Conservation (phyloP, 2,888 invertebrate species). For the Paralinhomoeus sp. region DNA sequence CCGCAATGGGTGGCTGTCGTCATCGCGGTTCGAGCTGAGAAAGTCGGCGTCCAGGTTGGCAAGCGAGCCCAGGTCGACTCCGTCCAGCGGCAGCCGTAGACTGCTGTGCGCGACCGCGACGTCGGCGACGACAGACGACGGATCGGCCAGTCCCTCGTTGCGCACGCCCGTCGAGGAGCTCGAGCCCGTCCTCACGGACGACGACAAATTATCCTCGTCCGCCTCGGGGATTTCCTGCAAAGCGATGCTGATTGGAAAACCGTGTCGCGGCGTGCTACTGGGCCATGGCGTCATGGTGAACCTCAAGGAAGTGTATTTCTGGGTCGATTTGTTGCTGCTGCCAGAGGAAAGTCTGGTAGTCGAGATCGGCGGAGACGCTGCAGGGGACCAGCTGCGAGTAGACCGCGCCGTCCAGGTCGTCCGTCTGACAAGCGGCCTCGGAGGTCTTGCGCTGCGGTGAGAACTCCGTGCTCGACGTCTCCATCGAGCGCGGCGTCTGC, state of each 20-base stretch:
- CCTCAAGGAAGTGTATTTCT: conserved; percentile 2
- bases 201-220: conserved; percentile 2
- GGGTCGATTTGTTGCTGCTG: neutral
- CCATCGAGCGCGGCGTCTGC: neutral
- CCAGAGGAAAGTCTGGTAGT: neutral
- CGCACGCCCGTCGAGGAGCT: too few species aligned
- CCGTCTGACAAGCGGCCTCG: neutral
- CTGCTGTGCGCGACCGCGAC: too few species aligned
- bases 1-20: conserved; percentile 52
- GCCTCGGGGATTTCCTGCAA: conserved; percentile 4
- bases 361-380: neutral
- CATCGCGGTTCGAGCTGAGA: conserved; percentile 24
- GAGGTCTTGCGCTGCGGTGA: neutral
- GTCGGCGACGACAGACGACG: too few species aligned
- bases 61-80: neutral
- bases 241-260: too few species aligned
- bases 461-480: neutral
- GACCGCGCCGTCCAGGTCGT: too few species aligned
- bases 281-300: too few species aligned
- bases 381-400: too few species aligned
- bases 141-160: too few species aligned
- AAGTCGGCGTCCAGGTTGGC: conserved; percentile 5
- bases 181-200: neutral
- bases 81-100: too few species aligned
- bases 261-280: too few species aligned